Conservation (phyloP, 1,140 invertebrate genomes). For the Drosophila watanabei region DNA sequence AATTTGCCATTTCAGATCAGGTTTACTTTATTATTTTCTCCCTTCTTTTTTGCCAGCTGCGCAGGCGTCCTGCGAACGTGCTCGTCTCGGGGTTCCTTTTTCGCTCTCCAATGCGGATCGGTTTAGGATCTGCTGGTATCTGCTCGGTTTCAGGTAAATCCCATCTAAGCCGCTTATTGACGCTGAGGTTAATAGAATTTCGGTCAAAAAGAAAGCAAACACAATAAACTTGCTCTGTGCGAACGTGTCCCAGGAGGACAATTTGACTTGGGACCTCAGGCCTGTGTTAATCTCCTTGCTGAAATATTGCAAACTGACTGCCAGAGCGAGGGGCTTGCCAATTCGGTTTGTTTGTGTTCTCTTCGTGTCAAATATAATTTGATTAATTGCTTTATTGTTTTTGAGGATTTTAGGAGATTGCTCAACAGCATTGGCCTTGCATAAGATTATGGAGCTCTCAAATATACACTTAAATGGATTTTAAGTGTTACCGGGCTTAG, state of each 20-base stretch:
- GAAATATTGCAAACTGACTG: slow-evolving; percentile 70
- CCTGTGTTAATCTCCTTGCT: slow-evolving; percentile 71
- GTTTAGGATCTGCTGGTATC: slow-evolving; percentile 27
- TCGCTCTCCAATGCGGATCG: neutral
- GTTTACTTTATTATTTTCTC: slow-evolving; percentile 1
- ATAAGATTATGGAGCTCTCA: slow-evolving; percentile 35
- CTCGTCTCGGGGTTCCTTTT: slow-evolving; percentile 28
- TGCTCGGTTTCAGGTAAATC: slow-evolving; percentile 73
- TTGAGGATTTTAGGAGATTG: slow-evolving; percentile 22
- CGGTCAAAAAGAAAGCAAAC: slow-evolving; percentile 48
- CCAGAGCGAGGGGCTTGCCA: slow-evolving; percentile 58
- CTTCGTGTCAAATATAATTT: slow-evolving; percentile 73
- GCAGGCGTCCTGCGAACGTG: slow-evolving; percentile 71
- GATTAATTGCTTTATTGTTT: slow-evolving; percentile 80
- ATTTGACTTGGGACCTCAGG: slow-evolving; percentile 65
- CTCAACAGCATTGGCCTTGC: slow-evolving; percentile 33
- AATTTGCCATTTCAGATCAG: slow-evolving; percentile 60
- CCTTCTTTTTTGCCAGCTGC: slow-evolving; percentile 63
- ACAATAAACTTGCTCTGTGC: slow-evolving; percentile 53
- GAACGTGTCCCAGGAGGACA: slow-evolving; percentile 75
- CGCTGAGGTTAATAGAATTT: slow-evolving; percentile 77
- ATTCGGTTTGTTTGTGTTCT: slow-evolving; percentile 62
- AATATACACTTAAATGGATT: slow-evolving; percentile 44
- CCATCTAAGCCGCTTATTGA: slow-evolving; percentile 71
- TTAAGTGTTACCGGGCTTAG: slow-evolving; percentile 3